These are phyloP conservation scores for Heliconius hermathena DNA, from an alignment of 1,140 invertebrate species.

Conservation along the genomic window DNA sequence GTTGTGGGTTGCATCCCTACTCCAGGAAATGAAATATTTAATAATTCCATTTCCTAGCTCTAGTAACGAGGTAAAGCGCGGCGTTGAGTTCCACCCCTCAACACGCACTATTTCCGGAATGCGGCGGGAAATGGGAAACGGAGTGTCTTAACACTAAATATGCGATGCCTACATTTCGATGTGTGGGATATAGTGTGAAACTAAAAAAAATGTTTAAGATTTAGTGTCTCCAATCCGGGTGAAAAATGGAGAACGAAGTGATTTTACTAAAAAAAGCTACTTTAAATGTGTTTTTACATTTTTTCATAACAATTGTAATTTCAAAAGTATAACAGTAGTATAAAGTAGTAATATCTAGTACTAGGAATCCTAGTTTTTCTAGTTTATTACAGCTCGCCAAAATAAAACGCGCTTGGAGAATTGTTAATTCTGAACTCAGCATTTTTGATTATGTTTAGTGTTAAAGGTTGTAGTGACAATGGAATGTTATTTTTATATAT, in stretches of 20 bases:
- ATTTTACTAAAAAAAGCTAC: not conserved
- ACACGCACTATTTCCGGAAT: no score
- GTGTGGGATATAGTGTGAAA: not conserved
- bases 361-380: slow-evolving; percentile 35
- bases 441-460: slow-evolving; percentile 69
- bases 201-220: not conserved
- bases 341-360: slow-evolving; percentile 10
- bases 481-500: not conserved
- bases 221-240: no score
- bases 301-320: not conserved
- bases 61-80: no score
- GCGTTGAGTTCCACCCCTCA: no score
- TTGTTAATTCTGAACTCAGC: slow-evolving; percentile 70
- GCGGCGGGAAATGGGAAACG: no score
- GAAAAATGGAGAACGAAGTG: not conserved
- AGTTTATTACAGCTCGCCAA: slow-evolving; percentile 54
- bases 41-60: no score
- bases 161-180: no score
- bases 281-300: not conserved
- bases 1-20: no score
- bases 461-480: slow-evolving; percentile 41
- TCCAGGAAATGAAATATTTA: no score
- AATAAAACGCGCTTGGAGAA: slow-evolving; percentile 67
- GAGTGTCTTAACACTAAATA: no score
- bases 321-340: not conserved